Base-by-base conservation (phyloP, 2,888 invertebrate species). In the Colostygia pectinataria region DNA sequence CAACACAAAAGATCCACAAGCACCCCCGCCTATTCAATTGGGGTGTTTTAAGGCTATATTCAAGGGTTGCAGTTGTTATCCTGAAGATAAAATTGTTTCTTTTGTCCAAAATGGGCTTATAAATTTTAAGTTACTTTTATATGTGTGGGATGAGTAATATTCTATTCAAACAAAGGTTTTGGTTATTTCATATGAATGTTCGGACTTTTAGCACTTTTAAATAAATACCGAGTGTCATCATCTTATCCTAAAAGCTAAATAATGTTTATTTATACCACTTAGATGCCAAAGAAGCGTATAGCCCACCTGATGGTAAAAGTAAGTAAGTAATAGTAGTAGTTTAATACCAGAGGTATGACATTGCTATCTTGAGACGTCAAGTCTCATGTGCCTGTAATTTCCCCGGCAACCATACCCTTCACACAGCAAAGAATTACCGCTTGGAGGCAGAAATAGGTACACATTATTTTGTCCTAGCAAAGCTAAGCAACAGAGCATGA, bases 1-100 rank as follows among this genome's bases (percentile, higher is more conserved):
- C 52, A 32, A 57, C 63, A 69, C 66, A 71, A 67, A 62, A 52
- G 63, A 51, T 60, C 59, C 53, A 52, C 57, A 45, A 60, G 55
- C 50, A 46, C 54, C 60, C 54, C 49, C 53, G n/a, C 32, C 33
- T 10, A 45, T 57, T 57, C 54, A 56, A 57, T 56, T 56, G 55
- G 55, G 55, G 50, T 48, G 52, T 52, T 52, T 42, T 52, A 46
- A 46, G 52, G 34, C 40, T 27, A 18, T 39, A 38, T 46, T 42
- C 13, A 46, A 47, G 38, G 42, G 38, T 31, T 52, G 53, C 41
- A 49, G 43, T 36, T 53, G 15, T 61, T 55, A 61, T 55, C 53
- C 56, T 38, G 29, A 38, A 55, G 61, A 56, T 57, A 58, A 61
- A 61, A 61, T 47, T 58, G 61, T 56, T 39, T 39, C 55, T 49